Base-by-base conservation (phyloP, 2,113 vertebrate species). In the Felis chaus region DNA sequence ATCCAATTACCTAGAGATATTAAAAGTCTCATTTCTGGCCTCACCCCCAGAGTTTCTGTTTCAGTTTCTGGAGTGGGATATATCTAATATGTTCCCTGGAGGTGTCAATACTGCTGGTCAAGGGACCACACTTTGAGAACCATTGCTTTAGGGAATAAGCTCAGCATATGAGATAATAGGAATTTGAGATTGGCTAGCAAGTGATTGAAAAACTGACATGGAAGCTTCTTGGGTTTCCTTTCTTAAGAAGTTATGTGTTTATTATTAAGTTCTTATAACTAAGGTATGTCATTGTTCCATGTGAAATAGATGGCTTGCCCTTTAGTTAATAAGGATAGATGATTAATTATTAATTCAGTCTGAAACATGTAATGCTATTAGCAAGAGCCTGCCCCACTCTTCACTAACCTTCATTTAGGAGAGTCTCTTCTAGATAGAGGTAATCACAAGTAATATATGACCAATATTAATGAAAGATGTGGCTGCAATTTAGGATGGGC, bases 271-370 rank as follows among this genome's bases (percentile, higher is more conserved):
- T 73, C 36, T 82, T 66, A 31, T 96, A 66, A 45, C 39, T 76
- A 55, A 78, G n/a, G n/a, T 39, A 36, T 25, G 3, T 74, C 55
- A 88, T 76, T 94, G 55, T 89, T 83, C 15, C 29, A 19, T 91
- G 50, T 68, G 27, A 97, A 97, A 97, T 86, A 88, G 95, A 98
- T 98, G 94, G 93, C 80, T 98, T 97, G 80, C 92, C 87, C 88
- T 98, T 98, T 98, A 69, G 29, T 93, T 97, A 97, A 97, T 95
- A 97, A 84, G 61, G 4, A 25, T 84, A 29, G 81, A 66, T 98
- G 97, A 98, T 97, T 97, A 98, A 98, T 96, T 89, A 79, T 79
- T 94, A 86, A 92, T 29, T 97, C 88, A 71, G 73, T 93, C 76
- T 91, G 69, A 88, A 88, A 83, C 85, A 48, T 41, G 13, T 1